phyloP scores from a whole-genome alignment of 2,113 vertebrate species.

The Cebidichthys violaceus region DNA sequence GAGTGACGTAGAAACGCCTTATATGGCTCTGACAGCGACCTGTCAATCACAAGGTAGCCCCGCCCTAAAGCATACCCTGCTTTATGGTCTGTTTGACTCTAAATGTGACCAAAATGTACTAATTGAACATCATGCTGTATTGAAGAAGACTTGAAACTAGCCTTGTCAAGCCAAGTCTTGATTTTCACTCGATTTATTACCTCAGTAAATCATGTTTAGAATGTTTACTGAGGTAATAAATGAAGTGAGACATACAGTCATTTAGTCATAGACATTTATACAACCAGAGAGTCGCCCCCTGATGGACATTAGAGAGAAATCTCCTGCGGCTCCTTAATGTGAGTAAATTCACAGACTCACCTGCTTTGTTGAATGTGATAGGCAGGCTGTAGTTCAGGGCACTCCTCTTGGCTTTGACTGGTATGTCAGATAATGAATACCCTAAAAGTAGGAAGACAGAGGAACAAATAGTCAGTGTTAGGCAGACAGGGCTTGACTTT shows the following conservation, averaged over 20 bases:
- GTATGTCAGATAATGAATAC: conserved; percentile 88
- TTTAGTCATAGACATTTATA: too few relatives aligned
- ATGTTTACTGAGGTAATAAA: too few relatives aligned
- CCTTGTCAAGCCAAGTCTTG: too few relatives aligned
- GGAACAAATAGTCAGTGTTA: neutral
- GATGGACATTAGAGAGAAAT: too few relatives aligned
- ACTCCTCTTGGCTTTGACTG: conserved; percentile 95
- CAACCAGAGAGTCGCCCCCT: too few relatives aligned
- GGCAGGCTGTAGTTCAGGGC: conserved; percentile 93
- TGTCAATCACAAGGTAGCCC: too few relatives aligned
- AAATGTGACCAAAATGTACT: neutral
- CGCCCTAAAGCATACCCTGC: too few relatives aligned
- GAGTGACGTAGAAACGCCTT: too few relatives aligned
- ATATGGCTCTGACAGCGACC: too few relatives aligned
- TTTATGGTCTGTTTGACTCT: neutral
- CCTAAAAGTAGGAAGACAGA: conserved; percentile 75
- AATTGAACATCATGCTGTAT: neutral
- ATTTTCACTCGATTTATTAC: too few relatives aligned
- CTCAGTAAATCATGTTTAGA: too few relatives aligned
- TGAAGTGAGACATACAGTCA: neutral
- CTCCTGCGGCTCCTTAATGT: neutral
- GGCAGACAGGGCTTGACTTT: neutral
- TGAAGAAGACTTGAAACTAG: neutral
- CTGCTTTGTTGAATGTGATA: conserved; percentile 91
- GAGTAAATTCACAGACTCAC: conserved; percentile 71